phyloP scores from a whole-genome alignment of 2,113 vertebrate genomes.

The Nicator chloris region DNA sequence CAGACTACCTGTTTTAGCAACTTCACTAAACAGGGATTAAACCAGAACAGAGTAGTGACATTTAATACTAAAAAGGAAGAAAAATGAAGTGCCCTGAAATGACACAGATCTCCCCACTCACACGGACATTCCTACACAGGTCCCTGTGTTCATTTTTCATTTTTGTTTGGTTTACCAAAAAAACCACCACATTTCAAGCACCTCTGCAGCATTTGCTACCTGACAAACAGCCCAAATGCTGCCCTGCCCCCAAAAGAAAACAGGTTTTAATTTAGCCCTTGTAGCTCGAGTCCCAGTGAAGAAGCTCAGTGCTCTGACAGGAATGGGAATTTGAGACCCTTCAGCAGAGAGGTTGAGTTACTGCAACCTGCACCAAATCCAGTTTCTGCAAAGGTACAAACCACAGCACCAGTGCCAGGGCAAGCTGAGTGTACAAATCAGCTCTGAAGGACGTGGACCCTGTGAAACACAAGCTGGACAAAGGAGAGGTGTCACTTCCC shows the following conservation, averaged over 20 bases:
- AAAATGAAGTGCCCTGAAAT: background rate
- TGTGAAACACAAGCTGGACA: background rate
- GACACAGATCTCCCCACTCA: background rate
- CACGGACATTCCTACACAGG: rapidly evolving
- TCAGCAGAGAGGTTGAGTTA: background rate
- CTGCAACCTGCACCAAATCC: background rate
- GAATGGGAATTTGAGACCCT: background rate
- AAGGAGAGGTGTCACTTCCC: background rate
- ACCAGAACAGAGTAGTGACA: background rate
- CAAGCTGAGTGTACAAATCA: background rate
- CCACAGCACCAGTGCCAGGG: background rate
- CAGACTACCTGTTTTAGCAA: background rate
- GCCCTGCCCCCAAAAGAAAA: background rate
- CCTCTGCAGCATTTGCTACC: background rate
- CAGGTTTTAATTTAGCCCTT: background rate
- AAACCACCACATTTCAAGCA: background rate
- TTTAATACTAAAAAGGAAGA: background rate
- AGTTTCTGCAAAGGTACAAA: background rate
- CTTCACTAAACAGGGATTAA: background rate
- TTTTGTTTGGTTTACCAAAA: background rate
- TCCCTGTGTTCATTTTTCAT: rapidly evolving
- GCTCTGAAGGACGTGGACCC: background rate
- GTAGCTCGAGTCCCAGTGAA: rapidly evolving
- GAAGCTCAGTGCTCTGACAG: rapidly evolving
- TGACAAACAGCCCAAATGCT: background rate